Conservation (phyloP, 2,113 vertebrate species). For the Micromys minutus region DNA sequence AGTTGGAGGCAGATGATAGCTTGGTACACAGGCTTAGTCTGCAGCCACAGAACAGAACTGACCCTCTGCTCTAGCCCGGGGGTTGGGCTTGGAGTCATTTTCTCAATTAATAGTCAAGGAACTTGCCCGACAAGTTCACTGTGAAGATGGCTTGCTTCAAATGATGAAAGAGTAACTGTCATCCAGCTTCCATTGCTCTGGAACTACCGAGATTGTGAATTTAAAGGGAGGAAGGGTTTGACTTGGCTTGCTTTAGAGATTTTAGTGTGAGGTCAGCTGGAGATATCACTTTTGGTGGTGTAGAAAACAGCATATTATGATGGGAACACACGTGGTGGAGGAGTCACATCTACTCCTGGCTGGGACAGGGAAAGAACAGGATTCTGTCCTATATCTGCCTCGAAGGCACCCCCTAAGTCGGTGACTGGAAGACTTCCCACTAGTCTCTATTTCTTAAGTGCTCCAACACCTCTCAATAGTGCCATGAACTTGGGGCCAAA, state of each 20-base stretch:
- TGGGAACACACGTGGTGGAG: neutral
- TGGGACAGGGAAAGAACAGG: neutral
- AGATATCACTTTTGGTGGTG: neutral
- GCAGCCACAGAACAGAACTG: neutral
- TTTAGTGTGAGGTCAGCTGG: neutral
- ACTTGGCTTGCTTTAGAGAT: neutral
- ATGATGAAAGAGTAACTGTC: neutral
- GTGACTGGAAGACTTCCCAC: neutral
- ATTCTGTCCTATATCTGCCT: neutral
- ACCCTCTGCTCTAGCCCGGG: neutral
- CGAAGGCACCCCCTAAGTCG: neutral
- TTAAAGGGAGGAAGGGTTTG: neutral
- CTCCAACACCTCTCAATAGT: neutral
- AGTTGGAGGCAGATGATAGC: neutral
- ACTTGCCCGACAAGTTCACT: neutral
- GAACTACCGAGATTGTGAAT: no score
- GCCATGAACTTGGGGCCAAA: neutral
- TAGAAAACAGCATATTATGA: neutral
- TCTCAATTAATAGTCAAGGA: conserved; percentile 45
- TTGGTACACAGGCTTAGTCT: neutral
- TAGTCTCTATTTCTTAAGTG: no score
- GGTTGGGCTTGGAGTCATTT: conserved; percentile 2
- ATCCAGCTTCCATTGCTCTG: no score
- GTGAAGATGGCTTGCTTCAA: neutral
- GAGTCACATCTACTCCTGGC: neutral